Conservation (phyloP, 2,888 invertebrate genomes). For the Invenusta paracnida region DNA sequence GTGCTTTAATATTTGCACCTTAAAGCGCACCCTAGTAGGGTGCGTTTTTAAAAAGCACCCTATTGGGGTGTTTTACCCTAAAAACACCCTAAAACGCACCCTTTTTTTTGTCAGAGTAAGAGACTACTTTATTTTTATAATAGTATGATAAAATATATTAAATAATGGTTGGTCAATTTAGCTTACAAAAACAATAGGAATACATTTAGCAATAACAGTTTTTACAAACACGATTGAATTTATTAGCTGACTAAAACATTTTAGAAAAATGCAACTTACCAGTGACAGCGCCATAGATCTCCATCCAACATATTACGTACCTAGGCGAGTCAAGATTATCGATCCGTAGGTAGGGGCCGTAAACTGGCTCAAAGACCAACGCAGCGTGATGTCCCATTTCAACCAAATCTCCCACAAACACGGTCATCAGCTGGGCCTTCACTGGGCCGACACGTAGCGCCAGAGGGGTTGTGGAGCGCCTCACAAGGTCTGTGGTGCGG, state of each 20-base stretch:
- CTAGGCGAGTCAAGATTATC: neutral
- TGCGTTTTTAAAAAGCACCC: too few relatives aligned
- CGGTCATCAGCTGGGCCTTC: neutral
- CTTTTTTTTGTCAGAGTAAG: too few relatives aligned
- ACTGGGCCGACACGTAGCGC: neutral
- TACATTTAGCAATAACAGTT: neutral
- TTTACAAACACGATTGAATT: too few relatives aligned
- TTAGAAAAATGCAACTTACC: neutral
- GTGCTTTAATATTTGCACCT: too few relatives aligned
- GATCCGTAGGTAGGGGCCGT: neutral
- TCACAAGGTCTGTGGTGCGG: neutral
- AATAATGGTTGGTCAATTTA: too few relatives aligned
- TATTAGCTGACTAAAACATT: neutral
- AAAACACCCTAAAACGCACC: too few relatives aligned
- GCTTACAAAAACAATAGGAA: too few relatives aligned
- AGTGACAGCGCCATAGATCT: neutral
- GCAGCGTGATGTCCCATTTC: neutral
- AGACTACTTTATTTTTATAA: too few relatives aligned
- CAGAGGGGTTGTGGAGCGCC: neutral
- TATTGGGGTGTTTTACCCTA: too few relatives aligned
- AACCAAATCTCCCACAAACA: neutral
- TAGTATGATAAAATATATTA: too few relatives aligned
- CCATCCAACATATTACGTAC: neutral
- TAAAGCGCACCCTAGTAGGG: too few relatives aligned
- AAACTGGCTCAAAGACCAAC: neutral